phyloP scores from a whole-genome alignment of 2,888 invertebrate species.

The Pachymerium ferrugineum region DNA sequence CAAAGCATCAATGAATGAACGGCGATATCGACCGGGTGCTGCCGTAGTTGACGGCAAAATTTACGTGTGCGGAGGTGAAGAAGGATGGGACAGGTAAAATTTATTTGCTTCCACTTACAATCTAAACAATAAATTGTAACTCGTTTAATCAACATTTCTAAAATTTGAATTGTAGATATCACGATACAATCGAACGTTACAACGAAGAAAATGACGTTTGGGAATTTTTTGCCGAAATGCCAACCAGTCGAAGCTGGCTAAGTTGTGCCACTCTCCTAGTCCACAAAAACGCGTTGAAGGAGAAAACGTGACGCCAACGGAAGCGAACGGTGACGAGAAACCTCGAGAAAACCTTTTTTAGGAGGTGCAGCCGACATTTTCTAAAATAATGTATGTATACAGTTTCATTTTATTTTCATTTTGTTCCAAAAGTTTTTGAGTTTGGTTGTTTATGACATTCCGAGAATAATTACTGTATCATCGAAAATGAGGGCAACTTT shows the following conservation, averaged over 20 bases:
- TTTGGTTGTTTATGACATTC: too few relatives aligned
- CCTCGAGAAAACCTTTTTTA: too few relatives aligned
- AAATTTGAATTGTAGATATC: slow-evolving; percentile 43
- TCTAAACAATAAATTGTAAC: not conserved
- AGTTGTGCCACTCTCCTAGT: slow-evolving; percentile 46
- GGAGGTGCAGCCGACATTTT: too few relatives aligned
- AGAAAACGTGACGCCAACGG: not conserved
- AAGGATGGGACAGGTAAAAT: slow-evolving; percentile 50
- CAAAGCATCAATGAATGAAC: slow-evolving; percentile 49
- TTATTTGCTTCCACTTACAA: not conserved
- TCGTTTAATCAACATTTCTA: not conserved
- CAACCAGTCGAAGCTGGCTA: slow-evolving; percentile 52
- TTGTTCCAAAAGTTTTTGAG: too few relatives aligned
- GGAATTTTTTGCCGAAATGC: slow-evolving; percentile 51
- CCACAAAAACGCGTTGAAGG: not conserved
- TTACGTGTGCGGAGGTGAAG: slow-evolving; percentile 52
- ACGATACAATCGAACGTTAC: slow-evolving; percentile 52
- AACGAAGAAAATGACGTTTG: slow-evolving; percentile 47
- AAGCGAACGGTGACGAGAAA: too few relatives aligned
- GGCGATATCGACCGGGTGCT: slow-evolving; percentile 51
- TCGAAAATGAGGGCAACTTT: too few relatives aligned
- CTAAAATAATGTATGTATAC: too few relatives aligned
- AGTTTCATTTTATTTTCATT: too few relatives aligned
- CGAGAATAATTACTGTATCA: too few relatives aligned
- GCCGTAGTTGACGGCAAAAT: slow-evolving; percentile 50